Conservation (phyloP, 2,113 vertebrate species). For the Spheniscus mendiculus region DNA sequence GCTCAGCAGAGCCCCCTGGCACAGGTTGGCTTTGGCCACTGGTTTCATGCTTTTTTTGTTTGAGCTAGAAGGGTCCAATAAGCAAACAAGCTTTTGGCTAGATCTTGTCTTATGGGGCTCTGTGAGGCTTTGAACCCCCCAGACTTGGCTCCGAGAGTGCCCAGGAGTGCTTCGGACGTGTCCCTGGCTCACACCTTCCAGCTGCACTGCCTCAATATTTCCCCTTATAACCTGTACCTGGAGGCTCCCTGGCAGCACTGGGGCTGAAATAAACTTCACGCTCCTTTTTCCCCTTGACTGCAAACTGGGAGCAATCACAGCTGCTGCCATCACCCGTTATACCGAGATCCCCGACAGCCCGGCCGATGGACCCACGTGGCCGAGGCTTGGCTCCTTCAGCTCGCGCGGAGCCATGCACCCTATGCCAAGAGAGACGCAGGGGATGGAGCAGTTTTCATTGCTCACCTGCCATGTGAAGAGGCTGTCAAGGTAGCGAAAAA, state of each 20-base stretch:
- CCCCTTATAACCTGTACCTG: background rate
- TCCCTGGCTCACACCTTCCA: background rate
- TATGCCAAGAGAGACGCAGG: background rate
- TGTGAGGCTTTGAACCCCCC: background rate
- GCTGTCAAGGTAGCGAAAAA: background rate
- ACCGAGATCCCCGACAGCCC: background rate
- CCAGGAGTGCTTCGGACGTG: rapidly evolving
- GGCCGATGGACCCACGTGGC: rapidly evolving
- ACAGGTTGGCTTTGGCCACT: background rate
- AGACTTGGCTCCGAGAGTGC: background rate
- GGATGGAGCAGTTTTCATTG: background rate
- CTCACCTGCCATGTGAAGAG: background rate
- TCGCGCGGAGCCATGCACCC: rapidly evolving
- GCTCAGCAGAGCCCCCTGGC: background rate
- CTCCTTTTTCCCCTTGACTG: background rate
- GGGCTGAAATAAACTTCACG: background rate
- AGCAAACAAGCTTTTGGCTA: background rate
- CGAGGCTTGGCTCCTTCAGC: background rate
- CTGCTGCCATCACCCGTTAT: background rate
- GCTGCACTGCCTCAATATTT: background rate
- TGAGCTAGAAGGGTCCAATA: background rate
- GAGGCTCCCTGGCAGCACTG: background rate
- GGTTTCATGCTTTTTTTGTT: background rate
- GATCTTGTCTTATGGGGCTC: background rate
- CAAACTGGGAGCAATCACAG: background rate